phyloP scores from a whole-genome alignment of 2,888 invertebrate genomes.

The Globia sparganii region DNA sequence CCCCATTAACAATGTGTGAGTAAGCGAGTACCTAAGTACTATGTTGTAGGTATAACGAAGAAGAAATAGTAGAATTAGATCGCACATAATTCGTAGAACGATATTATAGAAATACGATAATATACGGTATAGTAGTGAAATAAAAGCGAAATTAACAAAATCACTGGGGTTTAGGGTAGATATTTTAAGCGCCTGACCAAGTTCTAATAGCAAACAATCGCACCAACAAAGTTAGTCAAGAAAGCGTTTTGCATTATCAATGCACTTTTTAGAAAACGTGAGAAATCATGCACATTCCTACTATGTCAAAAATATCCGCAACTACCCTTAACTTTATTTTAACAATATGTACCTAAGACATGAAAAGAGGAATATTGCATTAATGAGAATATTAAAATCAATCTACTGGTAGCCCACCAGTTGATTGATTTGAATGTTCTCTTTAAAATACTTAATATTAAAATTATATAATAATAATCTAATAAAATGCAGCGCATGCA shows the following conservation, averaged over 20 bases:
- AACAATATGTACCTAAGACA: neutral
- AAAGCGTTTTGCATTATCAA: neutral
- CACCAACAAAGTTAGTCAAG: neutral
- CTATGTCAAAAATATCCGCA: too few relatives aligned
- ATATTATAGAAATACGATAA: neutral
- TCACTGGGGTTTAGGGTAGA: neutral
- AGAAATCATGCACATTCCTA: neutral
- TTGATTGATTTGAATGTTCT: neutral
- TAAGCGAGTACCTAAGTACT: too few relatives aligned
- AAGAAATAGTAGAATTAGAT: neutral
- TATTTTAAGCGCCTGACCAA: constrained; percentile 21
- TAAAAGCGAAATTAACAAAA: neutral
- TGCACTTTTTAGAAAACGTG: neutral
- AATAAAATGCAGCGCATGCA: neutral
- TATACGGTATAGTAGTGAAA: neutral
- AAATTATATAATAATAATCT: neutral
- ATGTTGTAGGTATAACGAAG: neutral
- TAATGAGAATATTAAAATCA: neutral
- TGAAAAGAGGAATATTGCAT: neutral
- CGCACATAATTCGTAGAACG: too few relatives aligned
- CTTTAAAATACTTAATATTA: neutral
- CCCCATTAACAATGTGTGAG: neutral
- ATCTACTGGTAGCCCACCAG: neutral
- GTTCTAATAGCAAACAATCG: constrained; percentile 12
- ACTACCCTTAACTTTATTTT: neutral